These are phyloP conservation scores for Mastomys natalensis DNA, from an alignment of 2,113 vertebrate species.

Conservation along the genomic window DNA sequence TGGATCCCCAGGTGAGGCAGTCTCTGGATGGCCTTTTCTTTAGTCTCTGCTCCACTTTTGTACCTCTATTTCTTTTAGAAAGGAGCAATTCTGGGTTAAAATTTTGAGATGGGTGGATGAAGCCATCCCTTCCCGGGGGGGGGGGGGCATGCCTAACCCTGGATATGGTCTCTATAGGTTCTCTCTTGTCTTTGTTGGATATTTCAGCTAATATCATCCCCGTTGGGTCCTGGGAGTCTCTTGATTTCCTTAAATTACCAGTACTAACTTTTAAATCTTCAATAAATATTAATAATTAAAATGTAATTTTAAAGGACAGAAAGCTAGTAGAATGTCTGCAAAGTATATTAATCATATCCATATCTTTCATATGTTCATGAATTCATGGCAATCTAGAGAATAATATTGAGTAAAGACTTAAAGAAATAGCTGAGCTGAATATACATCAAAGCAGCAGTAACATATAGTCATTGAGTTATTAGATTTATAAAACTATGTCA, in stretches of 20 bases:
- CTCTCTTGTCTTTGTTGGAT: too few species aligned
- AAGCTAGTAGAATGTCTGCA: not conserved
- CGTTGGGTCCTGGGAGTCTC: too few species aligned
- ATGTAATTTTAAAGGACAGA: not conserved
- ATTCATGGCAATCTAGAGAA: not conserved
- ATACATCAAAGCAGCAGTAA: not conserved
- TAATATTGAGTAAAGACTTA: not conserved
- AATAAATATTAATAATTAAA: not conserved
- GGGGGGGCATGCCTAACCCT: too few species aligned
- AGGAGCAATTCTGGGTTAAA: too few species aligned
- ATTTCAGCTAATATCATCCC: too few species aligned
- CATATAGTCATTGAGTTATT: not conserved
- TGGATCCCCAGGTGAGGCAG: too few species aligned
- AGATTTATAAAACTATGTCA: constrained; percentile 9
- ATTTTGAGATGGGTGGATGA: too few species aligned
- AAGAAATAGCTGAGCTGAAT: not conserved
- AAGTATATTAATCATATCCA: not conserved
- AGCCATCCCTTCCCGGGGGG: too few species aligned
- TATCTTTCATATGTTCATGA: not conserved
- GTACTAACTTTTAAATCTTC: not conserved
- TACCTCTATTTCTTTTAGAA: too few species aligned
- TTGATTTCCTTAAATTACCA: not conserved
- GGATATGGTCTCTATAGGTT: too few species aligned
- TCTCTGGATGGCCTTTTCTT: too few species aligned
- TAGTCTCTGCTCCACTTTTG: too few species aligned